phyloP scores from a whole-genome alignment of 2,113 vertebrate species.

The Corythornis vintsioides region DNA sequence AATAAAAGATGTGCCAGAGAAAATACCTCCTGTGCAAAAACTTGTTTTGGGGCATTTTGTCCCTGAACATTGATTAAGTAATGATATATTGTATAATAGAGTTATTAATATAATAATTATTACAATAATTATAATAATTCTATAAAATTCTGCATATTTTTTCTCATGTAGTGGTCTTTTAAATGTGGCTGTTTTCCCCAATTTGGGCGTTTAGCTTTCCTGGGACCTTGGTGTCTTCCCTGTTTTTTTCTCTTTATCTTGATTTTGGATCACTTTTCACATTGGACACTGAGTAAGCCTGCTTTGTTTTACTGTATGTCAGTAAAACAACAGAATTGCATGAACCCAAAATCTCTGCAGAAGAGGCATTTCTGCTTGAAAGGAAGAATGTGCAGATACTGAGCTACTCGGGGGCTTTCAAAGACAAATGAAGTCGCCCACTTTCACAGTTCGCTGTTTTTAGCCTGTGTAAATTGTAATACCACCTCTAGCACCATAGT shows the following conservation, averaged over 20 bases:
- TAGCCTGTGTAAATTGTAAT: background rate
- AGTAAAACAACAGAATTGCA: background rate
- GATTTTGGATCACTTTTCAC: background rate
- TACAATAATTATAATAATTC: background rate
- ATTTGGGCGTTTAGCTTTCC: background rate
- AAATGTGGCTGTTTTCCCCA: background rate
- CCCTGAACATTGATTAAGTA: background rate
- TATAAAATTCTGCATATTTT: rapidly evolving
- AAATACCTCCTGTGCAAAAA: background rate
- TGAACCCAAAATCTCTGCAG: background rate
- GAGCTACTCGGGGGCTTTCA: background rate
- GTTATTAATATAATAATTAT: background rate
- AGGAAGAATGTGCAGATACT: background rate
- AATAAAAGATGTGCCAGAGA: background rate
- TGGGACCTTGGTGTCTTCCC: background rate
- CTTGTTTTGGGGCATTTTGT: background rate
- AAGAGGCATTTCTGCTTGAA: background rate
- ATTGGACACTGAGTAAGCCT: rapidly evolving
- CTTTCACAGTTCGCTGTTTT: background rate
- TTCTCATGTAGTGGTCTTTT: background rate
- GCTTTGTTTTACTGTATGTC: background rate
- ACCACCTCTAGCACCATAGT: constrained; percentile 25
- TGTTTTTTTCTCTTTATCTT: background rate
- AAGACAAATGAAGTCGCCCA: background rate
- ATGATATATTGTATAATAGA: background rate